Evolutionary conservation across 2,113 vertebrate genomes (phyloP).

Genomic region (Tringa solitaria): DNA sequence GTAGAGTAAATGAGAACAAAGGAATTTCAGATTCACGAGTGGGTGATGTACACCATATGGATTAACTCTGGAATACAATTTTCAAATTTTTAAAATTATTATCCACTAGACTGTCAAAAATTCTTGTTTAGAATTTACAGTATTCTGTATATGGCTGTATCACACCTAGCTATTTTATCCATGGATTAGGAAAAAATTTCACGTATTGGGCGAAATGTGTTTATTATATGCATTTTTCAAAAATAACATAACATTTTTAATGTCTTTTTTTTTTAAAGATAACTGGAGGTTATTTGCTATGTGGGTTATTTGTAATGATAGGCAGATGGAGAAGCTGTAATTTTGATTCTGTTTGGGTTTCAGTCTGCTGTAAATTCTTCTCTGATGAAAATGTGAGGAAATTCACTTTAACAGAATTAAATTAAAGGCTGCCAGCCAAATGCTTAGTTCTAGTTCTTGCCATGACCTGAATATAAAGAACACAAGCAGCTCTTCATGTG

Average conservation of each 20-base stretch:
- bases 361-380: neutral
- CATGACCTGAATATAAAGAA: neutral
- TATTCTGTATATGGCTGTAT: no score
- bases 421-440: neutral
- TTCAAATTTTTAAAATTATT: neutral
- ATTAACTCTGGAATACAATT: neutral
- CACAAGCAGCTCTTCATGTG: neutral
- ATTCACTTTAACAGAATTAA: neutral
- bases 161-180: neutral
- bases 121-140: neutral
- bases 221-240: neutral
- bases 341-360: neutral
- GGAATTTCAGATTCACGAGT: neutral
- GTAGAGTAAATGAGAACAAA: neutral
- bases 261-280: neutral
- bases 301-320: neutral
- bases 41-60: neutral
- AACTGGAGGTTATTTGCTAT: neutral
- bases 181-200: neutral
- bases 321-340: neutral
- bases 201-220: neutral
- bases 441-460: neutral
- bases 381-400: neutral
- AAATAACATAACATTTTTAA: neutral
- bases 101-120: neutral